Evolutionary conservation across 1,140 invertebrate genomes (phyloP), one percentile per base, ranked within the genome.

Genomic region (Ganaspis sp.): DNA sequence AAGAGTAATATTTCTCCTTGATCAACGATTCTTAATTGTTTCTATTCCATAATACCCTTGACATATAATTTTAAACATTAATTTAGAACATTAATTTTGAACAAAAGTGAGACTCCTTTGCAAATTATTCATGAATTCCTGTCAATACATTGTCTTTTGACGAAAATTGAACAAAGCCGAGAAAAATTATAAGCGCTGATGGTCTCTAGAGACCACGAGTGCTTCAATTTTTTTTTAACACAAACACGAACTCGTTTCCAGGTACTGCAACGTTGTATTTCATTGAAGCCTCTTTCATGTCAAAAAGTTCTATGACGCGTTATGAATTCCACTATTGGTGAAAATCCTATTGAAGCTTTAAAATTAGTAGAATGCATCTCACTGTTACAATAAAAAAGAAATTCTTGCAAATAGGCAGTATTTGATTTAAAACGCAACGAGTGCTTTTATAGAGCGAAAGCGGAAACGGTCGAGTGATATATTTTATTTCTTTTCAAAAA

Each of bases 101-200:
- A 49, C 17, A 49, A 49, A 49, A 49, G 17, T 49, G 45, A 17
- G 45, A 17, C 3, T 49, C n/a, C 0, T 49, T n/a, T 49, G 2
- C 1, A 17, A 17, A 49, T 15, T 49, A 49, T 49, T 34, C 29
- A 34, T 34, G 29, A 34, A 49, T 49, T 49, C n/a, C 17, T 49
- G 45, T 49, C 45, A 64, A 64, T 64, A 23, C 19, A 54, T 29
- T 64, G 45, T 64, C 26, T 29, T 26, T 6, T 6, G 21, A 54
- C 3, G 40, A 77, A 72, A 72, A 83, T 83, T 73, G 76, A 53
- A 15, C 23, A 1, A 37, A 40, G 37, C 26, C 8, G 42, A 23
- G 38, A 3, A 74, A 58, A 81, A 76, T 81, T 70, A 73, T 15
- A 38, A 21, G 26, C 58, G 53, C 29, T 83, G 78, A 83, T 83